These are phyloP conservation scores for Microchirus variegatus DNA, from an alignment of 2,797 vertebrate species.

Conservation along the genomic window DNA sequence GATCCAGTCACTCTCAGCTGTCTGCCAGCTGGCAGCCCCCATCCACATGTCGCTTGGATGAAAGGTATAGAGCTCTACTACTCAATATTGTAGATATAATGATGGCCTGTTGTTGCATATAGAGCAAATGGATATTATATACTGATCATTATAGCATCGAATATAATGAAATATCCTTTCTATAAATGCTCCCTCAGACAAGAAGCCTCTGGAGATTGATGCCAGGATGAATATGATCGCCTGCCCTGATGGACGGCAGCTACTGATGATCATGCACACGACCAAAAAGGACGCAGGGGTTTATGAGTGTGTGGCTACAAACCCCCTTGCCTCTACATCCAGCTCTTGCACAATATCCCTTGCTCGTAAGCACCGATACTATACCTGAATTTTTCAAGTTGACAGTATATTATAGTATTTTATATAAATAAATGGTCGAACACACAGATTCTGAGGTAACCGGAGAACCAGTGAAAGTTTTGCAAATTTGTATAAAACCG, in stretches of 20 bases:
- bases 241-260: slow-evolving; percentile 93
- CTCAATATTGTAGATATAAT: too few species aligned
- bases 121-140: slow-evolving; percentile 1
- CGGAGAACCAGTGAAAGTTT: neutral
- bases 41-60: slow-evolving; percentile 91
- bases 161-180: neutral
- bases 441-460: neutral
- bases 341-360: slow-evolving; percentile 94
- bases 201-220: slow-evolving; percentile 87
- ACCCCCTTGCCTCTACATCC: slow-evolving; percentile 87
- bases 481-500: neutral
- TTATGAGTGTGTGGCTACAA: slow-evolving; percentile 95
- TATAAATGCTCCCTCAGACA: slow-evolving; percentile 80
- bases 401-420: neutral
- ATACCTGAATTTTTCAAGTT: neutral
- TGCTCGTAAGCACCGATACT: slow-evolving; percentile 83
- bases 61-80: slow-evolving; percentile 83
- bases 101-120: neutral
- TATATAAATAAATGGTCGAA: neutral
- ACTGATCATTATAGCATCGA: neutral
- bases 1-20: slow-evolving; percentile 96
- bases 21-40: slow-evolving; percentile 93
- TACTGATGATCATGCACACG: slow-evolving; percentile 92
- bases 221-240: slow-evolving; percentile 87
- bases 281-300: slow-evolving; percentile 91